Percentiles rank a stretch among this genome's conserved stretches.
These are phyloP conservation scores for Phrynocephalus vlangalii DNA, from an alignment of 2,797 vertebrate species.

Conservation along the genomic window DNA sequence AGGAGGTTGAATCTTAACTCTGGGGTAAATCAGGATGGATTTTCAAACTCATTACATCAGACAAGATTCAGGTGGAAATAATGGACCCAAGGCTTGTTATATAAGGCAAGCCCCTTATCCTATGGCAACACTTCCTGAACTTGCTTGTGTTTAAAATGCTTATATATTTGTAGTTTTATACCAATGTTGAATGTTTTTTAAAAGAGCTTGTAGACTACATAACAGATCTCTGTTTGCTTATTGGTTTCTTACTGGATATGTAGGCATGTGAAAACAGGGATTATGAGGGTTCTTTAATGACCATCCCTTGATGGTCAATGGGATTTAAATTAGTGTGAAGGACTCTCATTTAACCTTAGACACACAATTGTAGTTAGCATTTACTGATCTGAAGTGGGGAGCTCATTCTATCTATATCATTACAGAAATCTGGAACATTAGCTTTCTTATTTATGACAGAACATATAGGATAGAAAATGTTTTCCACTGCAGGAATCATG, in stretches of 20 bases:
- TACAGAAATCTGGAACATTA: neutral
- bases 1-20: too few species aligned
- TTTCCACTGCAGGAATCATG: neutral
- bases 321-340: too few species aligned
- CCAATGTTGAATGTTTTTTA: neutral
- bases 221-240: neutral
- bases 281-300: too few species aligned
- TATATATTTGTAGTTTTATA: neutral
- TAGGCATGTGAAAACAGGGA: too few species aligned
- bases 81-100: neutral
- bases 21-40: too few species aligned
- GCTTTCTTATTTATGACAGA: neutral
- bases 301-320: too few species aligned
- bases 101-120: neutral
- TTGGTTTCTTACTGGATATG: neutral
- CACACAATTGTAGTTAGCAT: too few species aligned
- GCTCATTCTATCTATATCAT: too few species aligned
- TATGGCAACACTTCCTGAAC: neutral
- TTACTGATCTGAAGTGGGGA: too few species aligned
- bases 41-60: neutral
- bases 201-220: neutral
- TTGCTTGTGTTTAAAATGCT: neutral
- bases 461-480: neutral
- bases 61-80: neutral
- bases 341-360: too few species aligned